Conservation (phyloP, 2,888 invertebrate genomes). For the Erebia palarica region DNA sequence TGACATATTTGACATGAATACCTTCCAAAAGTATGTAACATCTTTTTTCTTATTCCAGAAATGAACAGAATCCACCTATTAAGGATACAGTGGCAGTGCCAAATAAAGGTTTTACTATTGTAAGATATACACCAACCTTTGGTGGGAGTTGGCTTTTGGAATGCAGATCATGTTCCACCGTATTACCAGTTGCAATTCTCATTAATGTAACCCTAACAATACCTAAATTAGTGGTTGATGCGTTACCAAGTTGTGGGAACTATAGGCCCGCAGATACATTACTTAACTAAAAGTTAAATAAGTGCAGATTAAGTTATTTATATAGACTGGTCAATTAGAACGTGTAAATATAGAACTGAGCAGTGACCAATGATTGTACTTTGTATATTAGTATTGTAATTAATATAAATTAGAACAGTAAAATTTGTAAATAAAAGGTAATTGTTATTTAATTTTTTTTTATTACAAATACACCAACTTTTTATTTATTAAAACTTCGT, state of each 20-base stretch:
- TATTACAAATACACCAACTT: not conserved
- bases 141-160: slow-evolving; percentile 80
- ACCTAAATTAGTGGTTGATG: slow-evolving; percentile 67
- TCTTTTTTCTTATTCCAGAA: slow-evolving; percentile 58
- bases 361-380: not conserved
- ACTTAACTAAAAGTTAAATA: slow-evolving; percentile 52
- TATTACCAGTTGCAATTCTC: slow-evolving; percentile 71
- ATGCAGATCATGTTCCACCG: slow-evolving; percentile 68
- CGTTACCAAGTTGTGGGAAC: slow-evolving; percentile 77
- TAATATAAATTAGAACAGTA: not conserved
- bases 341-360: slow-evolving; percentile 1
- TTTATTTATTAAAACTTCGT: slow-evolving; percentile 41
- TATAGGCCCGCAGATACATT: slow-evolving; percentile 75
- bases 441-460: slow-evolving; percentile 11
- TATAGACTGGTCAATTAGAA: slow-evolving; percentile 2
- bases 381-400: not conserved
- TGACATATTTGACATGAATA: not conserved
- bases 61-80: slow-evolving; percentile 74
- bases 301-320: slow-evolving; percentile 3
- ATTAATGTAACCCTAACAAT: slow-evolving; percentile 72
- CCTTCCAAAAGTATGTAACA: not conserved
- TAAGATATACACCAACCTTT: slow-evolving; percentile 79
- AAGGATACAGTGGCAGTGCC: slow-evolving; percentile 86
- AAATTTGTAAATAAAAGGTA: slow-evolving; percentile 20
- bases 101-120: slow-evolving; percentile 83